Evolutionary conservation across 2,113 vertebrate genomes (phyloP).

Genomic region (Sinocyclocheilus rhinocerous): DNA sequence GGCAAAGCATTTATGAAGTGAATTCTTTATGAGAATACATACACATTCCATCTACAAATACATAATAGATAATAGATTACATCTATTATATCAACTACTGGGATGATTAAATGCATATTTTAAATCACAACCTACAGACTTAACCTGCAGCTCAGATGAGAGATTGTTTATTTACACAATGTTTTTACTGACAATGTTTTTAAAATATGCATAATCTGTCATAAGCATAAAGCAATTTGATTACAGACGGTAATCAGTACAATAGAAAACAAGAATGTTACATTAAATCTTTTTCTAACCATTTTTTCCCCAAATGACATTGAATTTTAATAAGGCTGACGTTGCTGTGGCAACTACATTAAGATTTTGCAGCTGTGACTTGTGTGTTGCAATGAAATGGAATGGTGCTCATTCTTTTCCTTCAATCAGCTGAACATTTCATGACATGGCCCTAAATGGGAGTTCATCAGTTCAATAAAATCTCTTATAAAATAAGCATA

Average conservation of each 20-base stretch:
- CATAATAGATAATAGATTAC: not conserved
- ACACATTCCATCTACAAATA: slow-evolving; percentile 6
- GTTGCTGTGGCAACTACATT: slow-evolving; percentile 46
- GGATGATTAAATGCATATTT: not conserved
- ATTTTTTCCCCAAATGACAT: not conserved
- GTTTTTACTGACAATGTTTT: not conserved
- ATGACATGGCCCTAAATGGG: not conserved
- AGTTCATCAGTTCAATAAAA: not conserved
- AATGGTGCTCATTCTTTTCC: slow-evolving; percentile 12
- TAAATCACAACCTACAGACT: not conserved
- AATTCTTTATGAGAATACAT: not conserved
- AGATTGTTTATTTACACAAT: not conserved
- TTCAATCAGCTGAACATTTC: not conserved
- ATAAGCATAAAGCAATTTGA: not conserved
- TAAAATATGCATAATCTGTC: not conserved
- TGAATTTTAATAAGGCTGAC: not conserved
- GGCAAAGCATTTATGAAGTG: not conserved
- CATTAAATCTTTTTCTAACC: not conserved
- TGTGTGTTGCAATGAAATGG: not conserved
- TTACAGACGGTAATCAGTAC: not conserved
- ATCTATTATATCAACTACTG: not conserved
- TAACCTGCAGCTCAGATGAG: not conserved
- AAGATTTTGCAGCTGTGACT: slow-evolving; percentile 15
- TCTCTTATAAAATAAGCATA: not conserved
- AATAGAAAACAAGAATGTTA: slow-evolving; percentile 11